Evolutionary conservation across 2,113 vertebrate genomes (phyloP).

Genomic region (Tupaia tana): DNA sequence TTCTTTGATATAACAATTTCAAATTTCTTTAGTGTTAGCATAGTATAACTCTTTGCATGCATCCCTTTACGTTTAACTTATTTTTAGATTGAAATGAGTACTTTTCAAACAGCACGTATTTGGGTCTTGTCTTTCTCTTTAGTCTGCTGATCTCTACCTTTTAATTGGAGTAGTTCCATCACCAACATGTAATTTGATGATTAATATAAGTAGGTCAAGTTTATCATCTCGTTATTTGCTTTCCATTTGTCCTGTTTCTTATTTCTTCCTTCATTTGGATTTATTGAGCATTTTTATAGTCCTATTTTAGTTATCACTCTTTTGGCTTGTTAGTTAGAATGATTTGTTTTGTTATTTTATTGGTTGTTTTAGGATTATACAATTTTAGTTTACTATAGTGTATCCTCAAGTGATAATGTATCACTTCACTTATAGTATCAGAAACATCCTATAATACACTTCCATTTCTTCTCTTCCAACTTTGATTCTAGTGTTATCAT

Average conservation of each 20-base stretch:
- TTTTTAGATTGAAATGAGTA: neutral
- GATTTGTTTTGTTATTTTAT: neutral
- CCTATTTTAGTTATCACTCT: neutral
- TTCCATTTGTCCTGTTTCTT: neutral
- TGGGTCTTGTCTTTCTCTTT: neutral
- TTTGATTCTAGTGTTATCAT: neutral
- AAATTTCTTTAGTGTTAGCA: neutral
- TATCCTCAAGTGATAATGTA: neutral
- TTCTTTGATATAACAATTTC: neutral
- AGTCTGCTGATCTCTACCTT: neutral
- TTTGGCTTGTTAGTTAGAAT: neutral
- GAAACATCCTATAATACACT: neutral
- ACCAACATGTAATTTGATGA: neutral
- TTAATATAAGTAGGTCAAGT: neutral
- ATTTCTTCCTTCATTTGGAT: neutral
- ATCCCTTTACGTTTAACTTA: neutral
- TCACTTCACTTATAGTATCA: neutral
- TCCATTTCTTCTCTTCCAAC: neutral
- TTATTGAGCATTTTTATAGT: neutral
- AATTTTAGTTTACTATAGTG: neutral
- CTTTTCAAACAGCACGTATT: neutral
- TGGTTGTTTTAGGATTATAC: neutral
- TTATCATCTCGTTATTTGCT: neutral
- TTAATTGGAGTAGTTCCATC: neutral
- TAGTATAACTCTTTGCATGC: neutral